Base-by-base conservation (phyloP, 1,140 invertebrate genomes). In the Prorops nasuta region DNA sequence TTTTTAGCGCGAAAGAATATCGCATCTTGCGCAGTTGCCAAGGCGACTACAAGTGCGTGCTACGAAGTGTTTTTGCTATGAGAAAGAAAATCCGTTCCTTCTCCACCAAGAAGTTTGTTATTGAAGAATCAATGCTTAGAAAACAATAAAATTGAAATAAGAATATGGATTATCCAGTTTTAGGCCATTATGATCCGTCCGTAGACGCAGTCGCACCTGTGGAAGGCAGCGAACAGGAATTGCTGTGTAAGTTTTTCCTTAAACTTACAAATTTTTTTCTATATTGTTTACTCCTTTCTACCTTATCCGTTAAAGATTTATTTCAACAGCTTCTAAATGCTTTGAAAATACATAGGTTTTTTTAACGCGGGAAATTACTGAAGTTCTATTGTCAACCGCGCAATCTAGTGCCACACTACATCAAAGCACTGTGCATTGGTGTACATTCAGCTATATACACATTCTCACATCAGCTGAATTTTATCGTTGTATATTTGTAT, bases 101-200 rank as follows among this genome's bases (percentile, higher is more conserved):
- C 10, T 21, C 24, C 20, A 14, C 24, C n/a, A 18, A 44, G 14
- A 32, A 12, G 35, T 7, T 17, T 32, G 34, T 35, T 36, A 3
- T n/a, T 16, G 40, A 42, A 18, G 16, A 14, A 31, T 28, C 18
- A 38, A 7, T 15, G 9, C n/a, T 3, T 22, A 20, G 7, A 10
- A 14, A 12, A 14, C 22, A 6, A 14, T 14, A 22, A 7, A 41
- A 41, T 22, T 14, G 22, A 18, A 1, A 41, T 21, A n/a, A 10
- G 10, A 2, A 21, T 41, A 74, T 74, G 71, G 71, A 74, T 42
- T 74, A 69, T 42, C 59, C 69, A 9, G 58, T 71, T 44, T 49
- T 72, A 15, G 61, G 67, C 10, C 69, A 67, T 36, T 74, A 72
- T 44, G 67, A 69, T 42, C 60, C 63, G 9, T 46, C 63, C 19